These are phyloP conservation scores for Athalia rosae DNA, from an alignment of 2,888 invertebrate species.

Conservation along the genomic window DNA sequence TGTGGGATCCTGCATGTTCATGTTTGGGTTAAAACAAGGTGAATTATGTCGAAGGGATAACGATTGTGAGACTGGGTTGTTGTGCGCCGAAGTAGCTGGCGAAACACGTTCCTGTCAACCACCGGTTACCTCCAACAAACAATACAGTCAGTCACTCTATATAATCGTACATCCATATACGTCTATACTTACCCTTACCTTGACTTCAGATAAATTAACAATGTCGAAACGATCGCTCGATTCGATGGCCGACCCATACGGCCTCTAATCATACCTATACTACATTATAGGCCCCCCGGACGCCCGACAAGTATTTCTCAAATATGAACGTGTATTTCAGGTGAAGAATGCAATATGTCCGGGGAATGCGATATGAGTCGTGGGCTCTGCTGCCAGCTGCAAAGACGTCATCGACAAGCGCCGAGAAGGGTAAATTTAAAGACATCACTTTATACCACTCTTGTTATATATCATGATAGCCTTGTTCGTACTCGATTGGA, in stretches of 20 bases:
- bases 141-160: constrained; percentile 77
- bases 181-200: too few species aligned
- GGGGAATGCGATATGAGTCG: constrained; percentile 90
- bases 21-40: constrained; percentile 85
- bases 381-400: constrained; percentile 91
- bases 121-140: constrained; percentile 85
- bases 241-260: background rate
- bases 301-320: constrained; percentile 1
- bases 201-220: too few species aligned
- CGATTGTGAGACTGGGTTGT: constrained; percentile 89
- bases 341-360: constrained; percentile 87
- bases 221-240: background rate
- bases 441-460: background rate
- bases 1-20: constrained; percentile 80
- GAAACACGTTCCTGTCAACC: constrained; percentile 86
- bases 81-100: constrained; percentile 84
- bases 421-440: constrained; percentile 82
- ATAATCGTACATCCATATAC: constrained; percentile 15
- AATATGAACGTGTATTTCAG: constrained; percentile 68
- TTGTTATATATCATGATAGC: too few species aligned
- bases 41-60: constrained; percentile 89
- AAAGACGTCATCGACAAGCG: constrained; percentile 89
- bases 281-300: too few species aligned
- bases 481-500: too few species aligned
- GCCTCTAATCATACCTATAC: background rate